Evolutionary conservation across 2,113 vertebrate species (phyloP).

Genomic region (Pseudonaja textilis): DNA sequence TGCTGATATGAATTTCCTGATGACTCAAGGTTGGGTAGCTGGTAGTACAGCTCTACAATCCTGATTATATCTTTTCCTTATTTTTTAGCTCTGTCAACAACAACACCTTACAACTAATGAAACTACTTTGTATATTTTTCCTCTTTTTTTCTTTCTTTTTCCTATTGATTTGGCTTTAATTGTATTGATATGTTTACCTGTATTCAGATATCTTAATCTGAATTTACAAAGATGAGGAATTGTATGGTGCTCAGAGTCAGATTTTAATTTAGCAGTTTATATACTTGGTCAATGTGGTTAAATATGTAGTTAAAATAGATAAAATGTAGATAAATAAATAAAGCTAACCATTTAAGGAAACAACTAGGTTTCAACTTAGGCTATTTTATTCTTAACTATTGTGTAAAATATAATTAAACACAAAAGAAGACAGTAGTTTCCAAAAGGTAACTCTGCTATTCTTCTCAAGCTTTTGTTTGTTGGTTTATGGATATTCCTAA

Average conservation of each 20-base stretch:
- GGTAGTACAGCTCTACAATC: neutral
- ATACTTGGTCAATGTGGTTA: neutral
- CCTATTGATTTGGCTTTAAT: neutral
- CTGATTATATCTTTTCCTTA: neutral
- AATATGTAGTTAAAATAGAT: neutral
- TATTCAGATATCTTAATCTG: neutral
- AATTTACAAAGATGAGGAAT: neutral
- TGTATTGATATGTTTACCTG: neutral
- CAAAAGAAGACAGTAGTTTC: neutral
- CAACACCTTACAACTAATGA: neutral
- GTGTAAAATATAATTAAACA: neutral
- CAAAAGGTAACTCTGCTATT: neutral
- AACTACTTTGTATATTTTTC: neutral
- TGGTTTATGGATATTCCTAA: neutral
- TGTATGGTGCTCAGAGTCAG: neutral
- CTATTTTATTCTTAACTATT: neutral
- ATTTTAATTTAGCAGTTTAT: neutral
- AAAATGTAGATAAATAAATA: neutral
- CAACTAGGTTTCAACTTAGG: neutral
- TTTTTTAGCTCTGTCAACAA: neutral
- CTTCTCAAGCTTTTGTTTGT: neutral
- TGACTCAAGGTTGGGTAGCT: neutral
- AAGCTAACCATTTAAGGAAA: neutral
- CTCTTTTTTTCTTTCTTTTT: neutral
- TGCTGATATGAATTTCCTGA: neutral